phyloP scores from a whole-genome alignment of 35 echinoderm and acorn worm genomes.

The Strongylocentrotus purpuratus region DNA sequence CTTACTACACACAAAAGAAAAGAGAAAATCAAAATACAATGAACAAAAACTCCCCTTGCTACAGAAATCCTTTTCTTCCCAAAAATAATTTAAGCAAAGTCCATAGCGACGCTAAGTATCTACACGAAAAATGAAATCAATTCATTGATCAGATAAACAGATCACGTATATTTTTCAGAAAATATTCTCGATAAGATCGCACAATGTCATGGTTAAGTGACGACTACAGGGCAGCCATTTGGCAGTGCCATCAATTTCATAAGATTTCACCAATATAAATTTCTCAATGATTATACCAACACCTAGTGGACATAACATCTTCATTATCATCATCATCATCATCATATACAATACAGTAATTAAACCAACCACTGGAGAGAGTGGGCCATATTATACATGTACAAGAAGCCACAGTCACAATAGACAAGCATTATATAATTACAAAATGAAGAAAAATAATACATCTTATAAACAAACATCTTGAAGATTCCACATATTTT shows the following conservation, averaged over 20 bases:
- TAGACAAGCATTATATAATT: slow-evolving; percentile 16
- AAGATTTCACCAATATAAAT: not conserved
- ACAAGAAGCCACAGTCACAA: slow-evolving; percentile 20
- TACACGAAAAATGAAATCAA: slow-evolving; percentile 10
- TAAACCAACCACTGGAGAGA: not conserved
- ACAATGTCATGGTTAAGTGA: slow-evolving; percentile 5
- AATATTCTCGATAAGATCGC: slow-evolving; percentile 29
- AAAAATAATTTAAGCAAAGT: slow-evolving; percentile 53
- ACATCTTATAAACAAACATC: slow-evolving; percentile 40
- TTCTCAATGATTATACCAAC: slow-evolving; percentile 37
- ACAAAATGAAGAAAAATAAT: slow-evolving; percentile 33
- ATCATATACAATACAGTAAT: slow-evolving; percentile 41
- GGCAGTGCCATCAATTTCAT: not conserved
- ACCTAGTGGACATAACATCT: slow-evolving; percentile 40
- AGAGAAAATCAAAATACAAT: slow-evolving; percentile 19
- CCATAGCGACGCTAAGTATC: not conserved
- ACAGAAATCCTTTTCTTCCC: slow-evolving; percentile 36
- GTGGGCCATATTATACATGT: slow-evolving; percentile 31
- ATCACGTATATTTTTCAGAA: slow-evolving; percentile 21
- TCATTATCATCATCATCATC: not conserved
- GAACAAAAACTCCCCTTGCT: slow-evolving; percentile 24
- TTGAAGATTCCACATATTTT: not conserved
- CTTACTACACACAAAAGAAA: slow-evolving; percentile 26
- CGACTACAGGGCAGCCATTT: not conserved
- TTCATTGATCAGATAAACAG: not conserved